These are phyloP conservation scores for Clangula hyemalis DNA, from an alignment of 2,797 vertebrate genomes.

Conservation along the genomic window DNA sequence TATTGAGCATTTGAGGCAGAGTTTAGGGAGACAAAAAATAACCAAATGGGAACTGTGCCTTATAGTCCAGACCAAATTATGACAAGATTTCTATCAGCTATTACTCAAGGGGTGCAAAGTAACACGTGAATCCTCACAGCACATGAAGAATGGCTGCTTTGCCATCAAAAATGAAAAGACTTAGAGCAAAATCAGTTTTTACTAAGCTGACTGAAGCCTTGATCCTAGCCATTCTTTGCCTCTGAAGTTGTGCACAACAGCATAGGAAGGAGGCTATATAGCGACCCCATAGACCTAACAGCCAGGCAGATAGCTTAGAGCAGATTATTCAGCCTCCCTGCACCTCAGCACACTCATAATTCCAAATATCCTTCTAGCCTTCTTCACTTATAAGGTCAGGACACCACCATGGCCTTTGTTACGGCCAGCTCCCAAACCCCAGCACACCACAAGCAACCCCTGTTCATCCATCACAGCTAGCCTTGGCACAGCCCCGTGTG, in stretches of 20 bases:
- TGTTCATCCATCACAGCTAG: background rate
- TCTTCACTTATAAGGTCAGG: background rate
- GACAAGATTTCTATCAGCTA: background rate
- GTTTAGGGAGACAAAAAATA: background rate
- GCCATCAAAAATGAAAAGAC: background rate
- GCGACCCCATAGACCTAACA: background rate
- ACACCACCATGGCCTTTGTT: background rate
- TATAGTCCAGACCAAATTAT: background rate
- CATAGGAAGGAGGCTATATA: background rate
- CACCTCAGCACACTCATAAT: no score
- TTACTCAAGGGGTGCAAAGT: background rate
- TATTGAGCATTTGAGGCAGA: background rate
- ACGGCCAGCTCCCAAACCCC: background rate
- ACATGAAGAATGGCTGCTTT: background rate
- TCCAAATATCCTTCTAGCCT: background rate
- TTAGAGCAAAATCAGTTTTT: background rate
- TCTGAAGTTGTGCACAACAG: background rate
- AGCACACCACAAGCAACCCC: background rate
- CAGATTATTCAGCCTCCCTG: background rate
- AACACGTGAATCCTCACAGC: background rate
- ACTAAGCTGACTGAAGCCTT: background rate
- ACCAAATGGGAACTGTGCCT: background rate
- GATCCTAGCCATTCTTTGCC: background rate
- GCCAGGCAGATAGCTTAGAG: background rate
- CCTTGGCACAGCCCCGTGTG: background rate